These are phyloP conservation scores for Helarctos malayanus DNA, from an alignment of 2,797 vertebrate species.

Conservation along the genomic window DNA sequence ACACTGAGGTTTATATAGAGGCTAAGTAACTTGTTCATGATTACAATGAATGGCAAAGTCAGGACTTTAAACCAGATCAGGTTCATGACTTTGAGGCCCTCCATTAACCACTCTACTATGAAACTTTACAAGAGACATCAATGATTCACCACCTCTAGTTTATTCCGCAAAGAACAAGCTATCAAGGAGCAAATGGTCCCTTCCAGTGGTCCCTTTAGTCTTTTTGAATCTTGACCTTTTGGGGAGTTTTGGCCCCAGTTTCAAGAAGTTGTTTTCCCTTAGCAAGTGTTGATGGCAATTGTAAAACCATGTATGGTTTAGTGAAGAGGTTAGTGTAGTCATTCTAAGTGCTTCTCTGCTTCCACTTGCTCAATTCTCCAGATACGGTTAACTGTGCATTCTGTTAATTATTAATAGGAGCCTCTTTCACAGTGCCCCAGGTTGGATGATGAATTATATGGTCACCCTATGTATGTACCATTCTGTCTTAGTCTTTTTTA, in stretches of 20 bases:
- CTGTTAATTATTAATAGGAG: not conserved
- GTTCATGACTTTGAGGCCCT: not conserved
- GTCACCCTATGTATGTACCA: not conserved
- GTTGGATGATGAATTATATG: slow-evolving; percentile 6
- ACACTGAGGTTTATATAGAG: not conserved
- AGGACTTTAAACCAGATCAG: not conserved
- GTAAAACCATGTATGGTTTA: not conserved
- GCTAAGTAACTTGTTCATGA: slow-evolving; percentile 3
- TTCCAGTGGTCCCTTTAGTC: not conserved
- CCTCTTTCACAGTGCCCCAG: not conserved
- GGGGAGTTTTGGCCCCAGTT: not conserved
- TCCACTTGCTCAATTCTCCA: not conserved
- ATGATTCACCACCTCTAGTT: not conserved
- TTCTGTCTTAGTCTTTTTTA: not conserved
- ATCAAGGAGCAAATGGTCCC: not conserved
- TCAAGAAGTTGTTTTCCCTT: slow-evolving; percentile 31
- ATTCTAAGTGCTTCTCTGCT: not conserved
- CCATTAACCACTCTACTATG: not conserved
- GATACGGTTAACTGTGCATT: not conserved
- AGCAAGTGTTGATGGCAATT: not conserved
- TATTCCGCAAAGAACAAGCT: slow-evolving; percentile 23
- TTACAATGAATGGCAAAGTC: not conserved
- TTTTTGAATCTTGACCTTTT: slow-evolving; percentile 30
- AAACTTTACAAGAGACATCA: not conserved
- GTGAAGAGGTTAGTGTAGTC: not conserved